Evolutionary conservation across 2,113 vertebrate genomes (phyloP).

Genomic region (Eulacestoma nigropectus): DNA sequence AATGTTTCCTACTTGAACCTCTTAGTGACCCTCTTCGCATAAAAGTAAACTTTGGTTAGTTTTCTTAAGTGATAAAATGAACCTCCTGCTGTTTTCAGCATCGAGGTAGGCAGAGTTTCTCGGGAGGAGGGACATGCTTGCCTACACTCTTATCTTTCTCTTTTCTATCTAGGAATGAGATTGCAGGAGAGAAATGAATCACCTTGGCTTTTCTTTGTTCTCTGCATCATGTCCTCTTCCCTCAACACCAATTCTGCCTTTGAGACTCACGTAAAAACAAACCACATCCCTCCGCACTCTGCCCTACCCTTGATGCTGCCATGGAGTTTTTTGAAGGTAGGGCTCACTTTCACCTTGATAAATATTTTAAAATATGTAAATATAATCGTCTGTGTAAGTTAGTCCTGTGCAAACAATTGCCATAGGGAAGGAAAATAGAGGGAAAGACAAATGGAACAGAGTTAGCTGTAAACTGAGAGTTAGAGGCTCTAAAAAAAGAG

Average conservation of each 20-base stretch:
- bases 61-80: background rate
- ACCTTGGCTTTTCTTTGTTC: background rate
- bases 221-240: background rate
- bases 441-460: background rate
- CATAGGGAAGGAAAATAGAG: background rate
- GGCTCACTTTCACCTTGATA: background rate
- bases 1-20: background rate
- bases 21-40: background rate
- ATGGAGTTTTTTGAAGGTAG: background rate
- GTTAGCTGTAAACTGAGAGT: background rate
- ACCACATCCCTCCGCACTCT: fast-evolving
- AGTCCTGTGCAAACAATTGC: background rate
- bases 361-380: background rate
- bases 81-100: background rate
- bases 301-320: background rate
- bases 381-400: background rate
- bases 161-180: background rate
- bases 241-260: background rate
- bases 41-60: background rate
- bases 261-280: background rate
- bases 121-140: fast-evolving
- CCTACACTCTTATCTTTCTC: background rate
- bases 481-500: background rate
- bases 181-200: background rate
- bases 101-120: background rate